Base-by-base conservation (phyloP, 2,888 invertebrate genomes). In the Lasiommata megera region DNA sequence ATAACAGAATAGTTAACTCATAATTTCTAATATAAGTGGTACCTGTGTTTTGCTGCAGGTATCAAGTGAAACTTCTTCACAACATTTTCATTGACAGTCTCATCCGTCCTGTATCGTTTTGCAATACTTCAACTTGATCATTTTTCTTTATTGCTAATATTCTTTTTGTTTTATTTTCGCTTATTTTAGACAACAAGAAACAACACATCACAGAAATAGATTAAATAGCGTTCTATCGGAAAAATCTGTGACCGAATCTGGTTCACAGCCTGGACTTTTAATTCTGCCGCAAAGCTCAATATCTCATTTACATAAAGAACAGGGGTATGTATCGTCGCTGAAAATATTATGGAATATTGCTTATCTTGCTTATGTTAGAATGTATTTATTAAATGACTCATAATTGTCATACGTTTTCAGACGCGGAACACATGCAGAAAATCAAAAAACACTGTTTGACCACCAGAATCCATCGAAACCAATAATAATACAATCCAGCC, bases 391-490 rank as follows among this genome's bases (percentile, higher is more conserved):
- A 11, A 3, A 2, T 41, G 9, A 41, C 7, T 44, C 11, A 2
- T n/a, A 28, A 3, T 14, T 46, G 18, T 17, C 0, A 8, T 3
- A 5, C n/a, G n/a, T 12, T 40, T 48, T 37, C 67, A 84, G 88
- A 43, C 77, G 87, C 18, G 75, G 76, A 47, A 77, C 74, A 23
- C 74, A 76, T 36, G 63, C 67, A 16, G 87, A 88, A 55, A 80
- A 73, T 17, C 88, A 86, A 57, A 90, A 87, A 74, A 83, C 80
- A 23, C 74, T 91, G 37, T 90, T 77, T 67, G 87, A 89, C 62
- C 84, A 86, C 66, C 87, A 91, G 37, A 91, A 89, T 74, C 91
- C 91, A 66, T 93, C 92, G 59, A 95, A 94, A 83, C 95, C 95
- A 16, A 95, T 96, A 63, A 92, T 95, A 66, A 93, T 95, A 59